Evolutionary conservation across 2,113 vertebrate species (phyloP).

Genomic region (Abramis brama): DNA sequence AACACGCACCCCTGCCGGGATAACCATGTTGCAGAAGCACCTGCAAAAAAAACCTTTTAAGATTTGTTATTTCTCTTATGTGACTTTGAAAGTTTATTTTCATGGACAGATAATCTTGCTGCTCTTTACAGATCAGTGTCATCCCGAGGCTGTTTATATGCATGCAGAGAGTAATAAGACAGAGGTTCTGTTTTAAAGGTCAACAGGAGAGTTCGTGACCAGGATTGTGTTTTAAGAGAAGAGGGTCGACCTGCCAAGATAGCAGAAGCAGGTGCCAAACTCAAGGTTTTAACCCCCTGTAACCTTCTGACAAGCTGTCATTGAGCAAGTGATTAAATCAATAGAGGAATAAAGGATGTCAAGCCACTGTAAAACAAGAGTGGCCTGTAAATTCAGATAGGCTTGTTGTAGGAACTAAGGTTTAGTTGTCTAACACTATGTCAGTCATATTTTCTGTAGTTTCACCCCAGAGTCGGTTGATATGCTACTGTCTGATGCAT

Average conservation of each 20-base stretch:
- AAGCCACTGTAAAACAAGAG: slow-evolving; percentile 22
- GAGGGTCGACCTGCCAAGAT: slow-evolving; percentile 10
- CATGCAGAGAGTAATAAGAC: neutral
- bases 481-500: neutral
- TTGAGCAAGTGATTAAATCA: slow-evolving; percentile 42
- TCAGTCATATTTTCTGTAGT: neutral
- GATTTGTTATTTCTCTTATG: neutral
- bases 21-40: slow-evolving; percentile 20
- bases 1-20: slow-evolving; percentile 11
- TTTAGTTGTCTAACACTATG: neutral
- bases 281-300: slow-evolving; percentile 31
- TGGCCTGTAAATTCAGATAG: neutral
- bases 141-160: neutral
- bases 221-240: neutral
- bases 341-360: slow-evolving; percentile 17
- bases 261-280: slow-evolving; percentile 10
- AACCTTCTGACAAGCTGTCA: slow-evolving; percentile 39
- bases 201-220: neutral
- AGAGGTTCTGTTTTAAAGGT: slow-evolving; percentile 33
- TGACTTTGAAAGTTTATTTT: slow-evolving; percentile 10
- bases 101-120: neutral
- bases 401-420: neutral
- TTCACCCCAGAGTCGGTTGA: neutral
- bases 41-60: slow-evolving; percentile 39
- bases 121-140: neutral